Evolutionary conservation across 2,113 vertebrate species (phyloP), one percentile per base, ranked within the genome.

Genomic region (Pangasianodon gigas): DNA sequence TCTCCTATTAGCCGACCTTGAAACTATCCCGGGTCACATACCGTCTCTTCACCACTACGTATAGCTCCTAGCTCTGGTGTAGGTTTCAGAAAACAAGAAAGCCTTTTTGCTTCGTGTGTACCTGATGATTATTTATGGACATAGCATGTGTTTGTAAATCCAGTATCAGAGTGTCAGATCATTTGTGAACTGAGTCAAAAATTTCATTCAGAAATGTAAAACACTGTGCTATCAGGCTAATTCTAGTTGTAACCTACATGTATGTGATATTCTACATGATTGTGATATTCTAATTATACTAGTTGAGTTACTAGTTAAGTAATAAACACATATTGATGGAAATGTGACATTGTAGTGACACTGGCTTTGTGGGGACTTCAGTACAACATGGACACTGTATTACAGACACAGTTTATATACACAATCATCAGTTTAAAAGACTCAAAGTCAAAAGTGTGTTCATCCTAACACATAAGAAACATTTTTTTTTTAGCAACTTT

Each of bases 1-100:
- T 89, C 92, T 91, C 87, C 90, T 79, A 87, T 93, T 88, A 93
- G 79, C 89, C 88, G 93, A 69, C 94, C 93, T 95, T 95, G 94
- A 93, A 89, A 85, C 88, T 89, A 41, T 37, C 29, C 89, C 87
- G 54, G 85, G 62, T 87, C 84, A 58, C 37, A 65, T 54, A 88
- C 90, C 83, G 32, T 90, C 79, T 90, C 92, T 86, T 88, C 83
- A 93, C 77, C 58, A 92, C 93, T 93, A 91, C 92, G 89, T 67
- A 0, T 80, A 52, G 69, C 90, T 86, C 92, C 67, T 16, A 16
- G 86, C 65, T 58, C 88, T 62, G 79, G 18, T 1, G 29, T 86
- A 41, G 19, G 16, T 24, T 11, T 24, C 79, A 81, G 18, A 51
- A 14, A 81, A 52, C 79, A 81, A 81, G 44, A 13, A 51, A 26